Base-by-base conservation (phyloP, 1,140 invertebrate genomes). In the Papilio aristodemus region DNA sequence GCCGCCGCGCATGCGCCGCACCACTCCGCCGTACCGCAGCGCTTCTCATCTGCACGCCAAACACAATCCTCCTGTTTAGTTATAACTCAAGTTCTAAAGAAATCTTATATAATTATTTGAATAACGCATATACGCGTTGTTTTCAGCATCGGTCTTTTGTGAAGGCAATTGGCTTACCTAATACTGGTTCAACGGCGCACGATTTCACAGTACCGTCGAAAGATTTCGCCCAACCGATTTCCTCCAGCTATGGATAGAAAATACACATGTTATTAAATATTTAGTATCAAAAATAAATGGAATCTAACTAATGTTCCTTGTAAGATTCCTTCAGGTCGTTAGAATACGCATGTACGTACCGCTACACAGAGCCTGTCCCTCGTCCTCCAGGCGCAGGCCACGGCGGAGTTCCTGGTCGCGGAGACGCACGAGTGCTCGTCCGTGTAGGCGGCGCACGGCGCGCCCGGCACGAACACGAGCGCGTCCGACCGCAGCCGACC, bases 321-420 rank as follows among this genome's bases (percentile, higher is more conserved):
- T n/a, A n/a, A 32, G 27, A 32, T 32, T 32, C 27, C 27, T 32
- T 32, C 27, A 32, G 27, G 6, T 32, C 2, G 27, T 6, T 32
- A 2, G 2, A 32, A 32, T 60, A 46, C 22, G 37, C 36, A 39
- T 19, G 39, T 36, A 81, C 79, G 68, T 4, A 95, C 92, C 13
- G 92, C 86, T 7, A 95, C 85, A 84, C 96, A 97, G 5, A 87
- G 85, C 54, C 86, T 87, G 36, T 94, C 92, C 63, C 92, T 92
- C 39, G 93, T 92, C 76, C 96, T 94, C 97, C 97, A 98, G 13
- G 95, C 93, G 86, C 97, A 98, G 77, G 97, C 97, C 0, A 95
- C 85, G 0, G 96, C 96, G 0, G 94, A 94, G 37, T 92, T 91
- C 10, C 66, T 67, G 5, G 84, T 66, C 0, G 93, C 92, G 46